A percentile compares a stretch with the other conserved stretches of the same genome.
Evolutionary conservation across 2,113 vertebrate genomes (phyloP).

Genomic region (Crypturellus undulatus): DNA sequence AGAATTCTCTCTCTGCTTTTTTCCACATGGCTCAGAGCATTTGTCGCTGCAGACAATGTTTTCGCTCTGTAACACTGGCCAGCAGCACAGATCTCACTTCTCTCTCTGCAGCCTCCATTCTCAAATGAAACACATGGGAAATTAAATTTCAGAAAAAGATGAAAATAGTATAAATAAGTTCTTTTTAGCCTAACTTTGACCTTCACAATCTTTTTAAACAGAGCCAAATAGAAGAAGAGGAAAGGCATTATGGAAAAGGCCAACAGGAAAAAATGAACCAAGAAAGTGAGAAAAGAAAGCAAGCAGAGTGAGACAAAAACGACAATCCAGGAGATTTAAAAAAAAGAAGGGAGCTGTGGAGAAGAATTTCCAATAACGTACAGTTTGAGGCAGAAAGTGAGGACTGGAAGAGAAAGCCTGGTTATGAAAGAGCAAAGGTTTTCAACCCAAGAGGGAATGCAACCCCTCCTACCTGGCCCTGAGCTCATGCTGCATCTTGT

Average conservation of each 20-base stretch:
- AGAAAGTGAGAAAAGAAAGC: not conserved
- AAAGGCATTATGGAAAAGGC: not conserved
- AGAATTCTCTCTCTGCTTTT: not conserved
- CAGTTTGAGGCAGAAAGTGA: not conserved
- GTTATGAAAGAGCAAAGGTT: not conserved
- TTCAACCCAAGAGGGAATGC: not conserved
- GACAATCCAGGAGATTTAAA: not conserved
- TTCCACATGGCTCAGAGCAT: not conserved
- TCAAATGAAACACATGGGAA: not conserved
- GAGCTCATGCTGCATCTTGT: not conserved
- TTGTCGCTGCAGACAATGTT: rapidly evolving
- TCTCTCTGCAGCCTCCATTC: not conserved
- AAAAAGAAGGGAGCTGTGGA: not conserved
- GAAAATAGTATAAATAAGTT: not conserved
- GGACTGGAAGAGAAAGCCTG: not conserved
- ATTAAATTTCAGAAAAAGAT: not conserved
- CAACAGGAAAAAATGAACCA: not conserved
- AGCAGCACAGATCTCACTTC: not conserved
- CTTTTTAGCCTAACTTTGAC: not conserved
- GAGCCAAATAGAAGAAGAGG: not conserved
- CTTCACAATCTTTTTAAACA: not conserved
- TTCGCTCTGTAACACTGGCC: not conserved
- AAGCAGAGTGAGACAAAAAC: not conserved
- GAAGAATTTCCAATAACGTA: not conserved
- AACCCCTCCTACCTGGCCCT: no score